Percentiles rank a stretch among this genome's conserved stretches.
phyloP scores from a whole-genome alignment of 2,888 invertebrate genomes.

The Phymatocera aterrima region DNA sequence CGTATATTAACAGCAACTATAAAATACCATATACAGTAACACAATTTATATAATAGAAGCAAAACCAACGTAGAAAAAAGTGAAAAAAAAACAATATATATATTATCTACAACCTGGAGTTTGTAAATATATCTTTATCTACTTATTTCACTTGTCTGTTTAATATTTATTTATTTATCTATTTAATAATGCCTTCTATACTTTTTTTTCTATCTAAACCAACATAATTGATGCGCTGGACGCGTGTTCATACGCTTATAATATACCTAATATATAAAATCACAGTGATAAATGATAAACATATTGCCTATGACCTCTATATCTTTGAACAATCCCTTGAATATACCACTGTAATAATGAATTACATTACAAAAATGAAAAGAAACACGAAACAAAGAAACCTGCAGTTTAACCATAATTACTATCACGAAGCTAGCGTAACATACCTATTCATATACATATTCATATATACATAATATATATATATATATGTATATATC shows the following conservation, averaged over 20 bases:
- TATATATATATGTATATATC: not conserved
- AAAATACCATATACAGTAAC: too few relatives aligned
- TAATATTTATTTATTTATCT: conserved; percentile 72
- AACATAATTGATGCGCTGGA: conserved; percentile 66
- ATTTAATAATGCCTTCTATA: conserved; percentile 56
- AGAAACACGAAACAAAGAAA: too few relatives aligned
- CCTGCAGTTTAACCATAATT: not conserved
- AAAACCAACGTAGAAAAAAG: not conserved
- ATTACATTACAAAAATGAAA: too few relatives aligned
- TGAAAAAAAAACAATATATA: not conserved
- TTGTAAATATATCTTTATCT: not conserved
- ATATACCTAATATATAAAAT: not conserved
- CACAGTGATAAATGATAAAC: not conserved
- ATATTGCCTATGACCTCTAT: not conserved
- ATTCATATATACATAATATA: not conserved
- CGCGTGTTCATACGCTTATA: conserved; percentile 59
- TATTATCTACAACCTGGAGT: not conserved
- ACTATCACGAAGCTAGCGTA: not conserved
- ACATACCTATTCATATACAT: not conserved
- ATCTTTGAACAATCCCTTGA: too few relatives aligned
- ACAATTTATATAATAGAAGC: too few relatives aligned
- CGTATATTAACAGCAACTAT: too few relatives aligned
- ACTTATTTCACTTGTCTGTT: conserved; percentile 59
- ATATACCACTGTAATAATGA: too few relatives aligned
- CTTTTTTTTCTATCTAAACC: not conserved